phyloP scores from a whole-genome alignment of 1,140 invertebrate genomes.

The Geopemphigus sp. region DNA sequence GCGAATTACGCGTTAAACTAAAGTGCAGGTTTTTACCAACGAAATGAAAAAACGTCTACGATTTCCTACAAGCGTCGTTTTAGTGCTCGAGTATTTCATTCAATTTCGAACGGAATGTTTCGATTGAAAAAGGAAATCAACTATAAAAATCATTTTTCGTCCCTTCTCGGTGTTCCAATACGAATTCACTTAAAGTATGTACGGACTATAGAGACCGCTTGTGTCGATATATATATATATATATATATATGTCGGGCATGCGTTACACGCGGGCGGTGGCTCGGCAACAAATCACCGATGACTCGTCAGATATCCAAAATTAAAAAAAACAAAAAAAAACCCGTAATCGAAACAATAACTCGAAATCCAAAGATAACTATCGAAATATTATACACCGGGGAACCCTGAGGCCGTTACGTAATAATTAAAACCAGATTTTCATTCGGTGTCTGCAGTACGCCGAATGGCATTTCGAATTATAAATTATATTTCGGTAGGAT shows the following conservation, averaged over 20 bases:
- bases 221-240: not conserved
- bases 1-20: conserved; percentile 20
- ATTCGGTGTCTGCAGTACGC: conserved; percentile 5
- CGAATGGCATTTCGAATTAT: conserved; percentile 44
- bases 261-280: not conserved
- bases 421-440: conserved; percentile 49
- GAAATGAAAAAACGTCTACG: conserved; percentile 11
- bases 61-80: no score
- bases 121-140: not conserved
- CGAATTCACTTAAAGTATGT: not conserved
- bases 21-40: not conserved
- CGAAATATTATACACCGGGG: conserved; percentile 44
- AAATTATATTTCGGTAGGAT: conserved; percentile 21
- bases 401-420: conserved; percentile 42
- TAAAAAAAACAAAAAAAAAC: conserved; percentile 39
- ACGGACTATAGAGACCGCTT: not conserved
- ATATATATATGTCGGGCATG: no score
- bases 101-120: conserved; percentile 7
- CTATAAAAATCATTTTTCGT: conserved; percentile 8
- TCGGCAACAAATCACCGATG: conserved; percentile 36
- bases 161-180: not conserved
- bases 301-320: conserved; percentile 28
- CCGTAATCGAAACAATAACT: conserved; percentile 47
- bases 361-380: conserved; percentile 39
- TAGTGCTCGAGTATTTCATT: conserved; percentile 8